These are phyloP conservation scores for Oceanodroma tethys DNA, from an alignment of 2,113 vertebrate genomes.

Conservation along the genomic window DNA sequence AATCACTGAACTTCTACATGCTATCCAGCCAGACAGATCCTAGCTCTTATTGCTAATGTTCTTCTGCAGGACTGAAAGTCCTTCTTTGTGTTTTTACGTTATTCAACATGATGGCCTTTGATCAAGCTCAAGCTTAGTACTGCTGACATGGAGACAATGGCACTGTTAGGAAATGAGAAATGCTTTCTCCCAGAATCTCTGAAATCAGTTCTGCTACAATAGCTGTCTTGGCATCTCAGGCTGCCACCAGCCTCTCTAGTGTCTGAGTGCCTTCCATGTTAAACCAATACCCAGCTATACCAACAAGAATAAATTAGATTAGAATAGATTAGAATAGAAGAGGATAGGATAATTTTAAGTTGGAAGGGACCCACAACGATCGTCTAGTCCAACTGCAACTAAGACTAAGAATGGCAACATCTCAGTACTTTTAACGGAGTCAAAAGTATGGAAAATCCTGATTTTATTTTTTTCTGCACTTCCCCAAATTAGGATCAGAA, in stretches of 20 bases:
- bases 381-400: neutral
- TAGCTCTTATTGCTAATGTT: neutral
- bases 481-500: neutral
- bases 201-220: neutral
- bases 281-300: neutral
- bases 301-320: neutral
- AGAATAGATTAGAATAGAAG: accelerated
- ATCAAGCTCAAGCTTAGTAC: neutral
- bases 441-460: neutral
- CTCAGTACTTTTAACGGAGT: neutral
- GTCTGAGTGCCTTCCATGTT: neutral
- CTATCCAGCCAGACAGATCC: neutral
- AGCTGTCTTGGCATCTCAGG: neutral
- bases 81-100: neutral
- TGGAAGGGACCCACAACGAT: neutral
- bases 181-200: neutral
- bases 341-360: neutral
- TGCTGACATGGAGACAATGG: neutral
- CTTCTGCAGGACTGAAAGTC: neutral
- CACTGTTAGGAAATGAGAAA: neutral
- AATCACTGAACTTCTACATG: neutral
- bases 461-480: neutral
- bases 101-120: neutral
- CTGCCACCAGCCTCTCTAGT: neutral
- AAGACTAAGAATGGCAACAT: neutral